phyloP scores from a whole-genome alignment of 2,888 invertebrate genomes.

The Drosophila pullipes region DNA sequence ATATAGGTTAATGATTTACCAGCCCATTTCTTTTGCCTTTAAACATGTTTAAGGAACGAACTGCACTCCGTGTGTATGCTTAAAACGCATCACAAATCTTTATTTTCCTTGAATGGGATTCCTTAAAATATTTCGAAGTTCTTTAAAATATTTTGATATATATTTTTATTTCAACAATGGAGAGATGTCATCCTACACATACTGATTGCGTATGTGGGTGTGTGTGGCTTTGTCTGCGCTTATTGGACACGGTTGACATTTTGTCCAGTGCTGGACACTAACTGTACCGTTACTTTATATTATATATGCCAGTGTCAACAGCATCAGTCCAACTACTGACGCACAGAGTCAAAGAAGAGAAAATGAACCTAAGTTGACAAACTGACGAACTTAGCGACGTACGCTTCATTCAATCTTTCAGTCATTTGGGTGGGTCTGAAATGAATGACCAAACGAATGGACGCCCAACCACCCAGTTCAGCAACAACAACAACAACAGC shows the following conservation, averaged over 20 bases:
- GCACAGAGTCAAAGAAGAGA: constrained; percentile 14
- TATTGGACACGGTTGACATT: constrained; percentile 77
- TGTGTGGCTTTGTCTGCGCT: constrained; percentile 52
- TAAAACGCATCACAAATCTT: neutral
- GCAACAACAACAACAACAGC: constrained; percentile 47
- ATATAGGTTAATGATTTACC: neutral
- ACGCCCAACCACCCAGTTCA: constrained; percentile 28
- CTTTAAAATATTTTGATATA: constrained; percentile 24
- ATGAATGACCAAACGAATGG: constrained; percentile 56
- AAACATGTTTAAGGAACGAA: constrained; percentile 1
- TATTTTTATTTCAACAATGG: constrained; percentile 31
- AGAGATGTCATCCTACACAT: neutral
- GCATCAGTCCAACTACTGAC: constrained; percentile 54
- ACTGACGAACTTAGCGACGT: constrained; percentile 62
- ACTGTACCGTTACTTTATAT: constrained; percentile 76
- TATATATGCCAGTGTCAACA: constrained; percentile 78
- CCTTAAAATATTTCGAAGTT: constrained; percentile 23
- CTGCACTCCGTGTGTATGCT: neutral
- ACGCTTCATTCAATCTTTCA: constrained; percentile 74
- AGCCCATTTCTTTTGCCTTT: neutral
- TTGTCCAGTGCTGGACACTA: constrained; percentile 70
- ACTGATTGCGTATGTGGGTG: constrained; percentile 16
- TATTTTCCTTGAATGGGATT: neutral
- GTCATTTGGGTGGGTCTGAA: constrained; percentile 41
- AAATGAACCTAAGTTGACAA: constrained; percentile 59